Evolutionary conservation across 2,113 vertebrate genomes (phyloP).

Genomic region (Candoia aspera): DNA sequence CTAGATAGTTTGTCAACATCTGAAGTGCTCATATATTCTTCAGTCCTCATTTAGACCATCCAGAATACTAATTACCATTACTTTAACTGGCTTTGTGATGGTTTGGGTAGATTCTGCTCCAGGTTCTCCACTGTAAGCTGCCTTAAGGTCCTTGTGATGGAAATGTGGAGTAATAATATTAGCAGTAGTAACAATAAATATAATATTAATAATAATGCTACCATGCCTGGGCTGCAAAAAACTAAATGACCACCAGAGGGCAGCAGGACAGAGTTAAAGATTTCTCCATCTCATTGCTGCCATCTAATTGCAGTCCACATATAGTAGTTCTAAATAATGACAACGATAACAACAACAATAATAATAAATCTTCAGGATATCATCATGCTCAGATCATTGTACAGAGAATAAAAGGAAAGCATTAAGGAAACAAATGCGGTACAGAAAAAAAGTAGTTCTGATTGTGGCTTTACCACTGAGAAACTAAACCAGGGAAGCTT

Average conservation of each 20-base stretch:
- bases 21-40: background rate
- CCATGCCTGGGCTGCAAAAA: background rate
- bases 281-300: background rate
- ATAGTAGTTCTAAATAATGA: background rate
- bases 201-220: background rate
- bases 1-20: background rate
- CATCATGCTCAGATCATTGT: background rate
- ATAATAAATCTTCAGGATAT: background rate
- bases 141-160: background rate
- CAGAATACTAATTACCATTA: background rate
- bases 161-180: background rate
- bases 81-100: background rate
- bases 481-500: constrained; percentile 1
- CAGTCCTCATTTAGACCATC: background rate
- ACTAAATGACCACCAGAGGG: background rate
- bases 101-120: background rate
- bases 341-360: too few species aligned
- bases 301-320: background rate
- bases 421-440: background rate
- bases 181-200: background rate
- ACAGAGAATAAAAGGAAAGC: background rate
- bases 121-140: background rate
- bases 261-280: background rate
- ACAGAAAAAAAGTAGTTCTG: background rate
- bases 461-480: constrained; percentile 2